Conservation (phyloP, 2,113 vertebrate genomes). For the Pao palembangensis region DNA sequence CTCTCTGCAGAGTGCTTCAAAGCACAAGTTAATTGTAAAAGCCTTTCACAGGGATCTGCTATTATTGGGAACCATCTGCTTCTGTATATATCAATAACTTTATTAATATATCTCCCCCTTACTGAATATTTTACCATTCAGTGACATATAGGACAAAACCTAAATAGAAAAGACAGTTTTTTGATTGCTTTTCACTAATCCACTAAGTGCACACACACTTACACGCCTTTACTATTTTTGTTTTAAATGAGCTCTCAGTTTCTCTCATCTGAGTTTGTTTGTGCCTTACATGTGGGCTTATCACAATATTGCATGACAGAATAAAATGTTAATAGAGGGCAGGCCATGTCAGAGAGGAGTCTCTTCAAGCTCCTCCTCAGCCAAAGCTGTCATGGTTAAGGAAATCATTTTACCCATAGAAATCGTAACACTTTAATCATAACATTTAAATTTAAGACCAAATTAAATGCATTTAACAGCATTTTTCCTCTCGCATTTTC, state of each 20-base stretch:
- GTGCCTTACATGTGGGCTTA: slow-evolving; percentile 52
- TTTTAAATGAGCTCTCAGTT: slow-evolving; percentile 42
- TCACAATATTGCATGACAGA: slow-evolving; percentile 52
- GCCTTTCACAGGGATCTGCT: slow-evolving; percentile 16
- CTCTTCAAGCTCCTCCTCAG: slow-evolving; percentile 36
- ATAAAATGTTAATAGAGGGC: slow-evolving; percentile 67
- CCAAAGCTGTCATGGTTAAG: slow-evolving; percentile 34
- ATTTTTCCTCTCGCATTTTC: too few species aligned
- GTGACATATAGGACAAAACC: too few species aligned
- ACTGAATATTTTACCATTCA: too few species aligned
- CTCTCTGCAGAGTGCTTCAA: slow-evolving; percentile 10
- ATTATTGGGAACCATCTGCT: slow-evolving; percentile 3
- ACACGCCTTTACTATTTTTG: slow-evolving; percentile 44
- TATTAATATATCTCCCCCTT: too few species aligned
- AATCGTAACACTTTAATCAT: too few species aligned
- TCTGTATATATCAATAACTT: too few species aligned
- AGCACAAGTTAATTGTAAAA: slow-evolving; percentile 27
- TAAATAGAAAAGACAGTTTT: not conserved
- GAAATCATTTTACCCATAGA: not conserved
- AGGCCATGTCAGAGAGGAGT: slow-evolving; percentile 31
- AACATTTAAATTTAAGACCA: not conserved
- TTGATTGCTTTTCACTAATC: slow-evolving; percentile 44
- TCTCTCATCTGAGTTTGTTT: slow-evolving; percentile 41
- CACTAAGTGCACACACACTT: slow-evolving; percentile 39
- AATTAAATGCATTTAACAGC: not conserved